Base-by-base conservation (phyloP, 53 echinoderm and acorn worm genomes). In the Hippasteria phrygiana region DNA sequence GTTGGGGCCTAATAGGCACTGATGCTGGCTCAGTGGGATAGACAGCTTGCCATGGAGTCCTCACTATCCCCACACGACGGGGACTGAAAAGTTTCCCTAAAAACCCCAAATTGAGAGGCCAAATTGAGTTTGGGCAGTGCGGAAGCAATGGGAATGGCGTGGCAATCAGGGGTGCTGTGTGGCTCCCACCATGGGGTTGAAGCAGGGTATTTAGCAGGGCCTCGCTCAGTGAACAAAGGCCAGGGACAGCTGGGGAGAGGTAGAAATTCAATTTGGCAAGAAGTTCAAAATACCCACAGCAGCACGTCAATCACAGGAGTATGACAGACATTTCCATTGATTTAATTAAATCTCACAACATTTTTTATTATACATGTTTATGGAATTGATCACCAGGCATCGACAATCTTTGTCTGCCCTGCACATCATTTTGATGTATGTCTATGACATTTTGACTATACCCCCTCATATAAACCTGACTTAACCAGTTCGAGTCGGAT, bases 21-120 rank as follows among this genome's bases (percentile, higher is more conserved):
- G 85, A 85, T 85, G 85, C 1, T 51, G n/a, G 35, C 85, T 51
- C 85, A 85, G 85, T 71, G 38, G 66, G 85, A 50, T 32, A 51
- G 71, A 50, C 69, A 70, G 70, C 42, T 50, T 39, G 13, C 62
- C 24, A 22, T 29, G 62, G 56, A 48, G 47, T 48, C 70, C 46
- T 28, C 47, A 35, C 53, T 46, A 48, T 22, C 7, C 70, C 47
- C 7, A 67, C 69, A 33, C 8, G 17, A 4, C 36, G 3, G 14
- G 35, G 69, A 67, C 34, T 35, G 69, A 38, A 62, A 74, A 62
- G 8, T 79, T 62, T 79, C 59, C 59, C 18, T 48, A 37, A 62
- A 41, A 63, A 41, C 27, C 8, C 33, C 35, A 66, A 66, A 83
- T 45, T 46, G 33, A 46, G 67, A 83, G 45, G 43, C n/a, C 24